These are phyloP conservation scores for Lithodes maja DNA, from an alignment of 2,888 invertebrate species.

Conservation along the genomic window DNA sequence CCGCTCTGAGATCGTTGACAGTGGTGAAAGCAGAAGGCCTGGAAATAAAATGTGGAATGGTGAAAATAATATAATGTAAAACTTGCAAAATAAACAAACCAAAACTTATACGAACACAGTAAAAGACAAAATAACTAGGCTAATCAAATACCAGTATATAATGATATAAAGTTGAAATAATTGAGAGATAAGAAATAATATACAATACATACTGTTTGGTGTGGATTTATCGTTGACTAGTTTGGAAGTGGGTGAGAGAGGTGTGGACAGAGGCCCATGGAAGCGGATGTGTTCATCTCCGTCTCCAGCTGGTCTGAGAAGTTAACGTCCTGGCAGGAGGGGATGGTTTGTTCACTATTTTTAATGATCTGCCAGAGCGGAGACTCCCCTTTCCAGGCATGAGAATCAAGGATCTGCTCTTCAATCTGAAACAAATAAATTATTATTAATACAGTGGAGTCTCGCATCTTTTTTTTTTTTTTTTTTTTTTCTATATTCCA, in stretches of 20 bases:
- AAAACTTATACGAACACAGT: too few species aligned
- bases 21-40: constrained; percentile 72
- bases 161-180: neutral
- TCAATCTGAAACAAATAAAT: constrained; percentile 81
- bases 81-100: too few species aligned
- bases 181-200: neutral
- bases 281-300: constrained; percentile 21
- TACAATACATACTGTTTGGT: constrained; percentile 36
- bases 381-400: constrained; percentile 91
- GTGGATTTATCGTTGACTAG: constrained; percentile 74
- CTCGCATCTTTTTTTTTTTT: too few species aligned
- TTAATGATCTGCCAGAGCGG: constrained; percentile 88
- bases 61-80: too few species aligned
- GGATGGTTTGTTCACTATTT: constrained; percentile 80
- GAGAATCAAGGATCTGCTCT: constrained; percentile 92
- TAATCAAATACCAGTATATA: neutral
- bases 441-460: too few species aligned
- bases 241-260: constrained; percentile 72
- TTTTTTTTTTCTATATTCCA: too few species aligned
- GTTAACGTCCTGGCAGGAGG: constrained; percentile 86
- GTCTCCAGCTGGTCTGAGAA: constrained; percentile 77
- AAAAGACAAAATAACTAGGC: neutral
- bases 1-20: constrained; percentile 76
- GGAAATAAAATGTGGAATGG: constrained; percentile 9
- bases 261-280: constrained; percentile 34